phyloP scores from a whole-genome alignment of 2,888 invertebrate genomes.

The Subacronicta megacephala region DNA sequence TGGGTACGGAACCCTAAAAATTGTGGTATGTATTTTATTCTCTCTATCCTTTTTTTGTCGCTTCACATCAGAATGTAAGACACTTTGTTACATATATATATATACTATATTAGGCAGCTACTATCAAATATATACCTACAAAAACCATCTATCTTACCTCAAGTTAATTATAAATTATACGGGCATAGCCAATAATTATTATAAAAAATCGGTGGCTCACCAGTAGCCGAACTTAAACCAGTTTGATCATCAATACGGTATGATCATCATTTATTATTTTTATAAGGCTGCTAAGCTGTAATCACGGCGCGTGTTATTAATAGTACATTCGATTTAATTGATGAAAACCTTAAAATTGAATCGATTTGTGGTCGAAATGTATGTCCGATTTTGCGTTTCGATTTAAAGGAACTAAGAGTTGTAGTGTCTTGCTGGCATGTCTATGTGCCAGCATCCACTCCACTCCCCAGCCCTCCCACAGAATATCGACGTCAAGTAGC shows the following conservation, averaged over 20 bases:
- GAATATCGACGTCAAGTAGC: too few species aligned
- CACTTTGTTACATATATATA: too few species aligned
- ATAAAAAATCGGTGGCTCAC: slow-evolving; percentile 31
- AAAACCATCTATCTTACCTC: slow-evolving; percentile 27
- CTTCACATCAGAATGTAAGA: too few species aligned
- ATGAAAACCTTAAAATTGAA: slow-evolving; percentile 51
- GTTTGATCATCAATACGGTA: slow-evolving; percentile 35
- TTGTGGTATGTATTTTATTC: too few species aligned
- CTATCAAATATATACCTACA: slow-evolving; percentile 1
- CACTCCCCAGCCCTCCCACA: too few species aligned
- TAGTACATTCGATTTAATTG: slow-evolving; percentile 43
- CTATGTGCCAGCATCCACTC: too few species aligned
- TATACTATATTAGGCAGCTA: slow-evolving; percentile 6
- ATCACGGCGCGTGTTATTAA: slow-evolving; percentile 45
- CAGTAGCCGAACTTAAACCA: slow-evolving; percentile 44
- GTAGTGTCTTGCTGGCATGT: too few species aligned
- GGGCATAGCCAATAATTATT: slow-evolving; percentile 32
- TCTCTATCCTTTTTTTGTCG: too few species aligned
- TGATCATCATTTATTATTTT: slow-evolving; percentile 47
- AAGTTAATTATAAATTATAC: slow-evolving; percentile 40
- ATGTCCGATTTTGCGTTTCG: neutral
- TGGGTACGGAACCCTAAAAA: too few species aligned
- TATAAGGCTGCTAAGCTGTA: slow-evolving; percentile 44
- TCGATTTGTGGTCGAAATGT: slow-evolving; percentile 6
- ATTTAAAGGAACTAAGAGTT: slow-evolving; percentile 7